Evolutionary conservation across 2,888 invertebrate genomes (phyloP), one percentile per base, ranked within the genome.

Genomic region (Cerceris rybyensis): DNA sequence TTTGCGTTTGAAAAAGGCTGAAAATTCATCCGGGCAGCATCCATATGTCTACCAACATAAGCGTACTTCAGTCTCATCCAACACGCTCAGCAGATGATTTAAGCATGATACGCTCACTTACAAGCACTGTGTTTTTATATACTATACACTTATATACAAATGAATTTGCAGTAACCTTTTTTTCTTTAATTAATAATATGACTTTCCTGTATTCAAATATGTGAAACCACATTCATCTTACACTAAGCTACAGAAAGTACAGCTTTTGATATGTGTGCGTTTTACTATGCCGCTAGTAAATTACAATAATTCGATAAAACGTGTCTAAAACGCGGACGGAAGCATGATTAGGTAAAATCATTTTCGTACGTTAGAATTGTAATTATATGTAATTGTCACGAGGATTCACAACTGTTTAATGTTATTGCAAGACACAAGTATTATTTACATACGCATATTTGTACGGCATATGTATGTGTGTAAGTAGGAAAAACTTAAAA

Each of bases 1-100:
- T 91, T 96, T 99, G 94, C 96, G 94, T 92, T 93, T 93, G 88
- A 93, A 92, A 92, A 92, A 92, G 88, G 93, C 92, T 91, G 93
- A 93, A 89, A 92, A 90, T 89, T 91, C 90, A 88, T 87, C 92
- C 93, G 93, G 93, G 93, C 93, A 91, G 92, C 93, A 93, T 93
- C 93, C 92, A 91, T 92, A 90, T 90, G 85, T 90, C 88, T 88
- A 87, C 85, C 91, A 92, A 84, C 90, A 88, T 90, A 92, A 89
- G 84, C 90, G 91, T 89, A 89, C 91, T 76, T 92, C 92, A 80
- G 88, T 89, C 79, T 91, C 91, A 89, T 92, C 92, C 88, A 91
- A 92, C 88, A 91, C 88, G 85, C 90, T 92, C 90, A 92, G 89
- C 92, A 92, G 91, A 91, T 91, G 87, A 89, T 86, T 86, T 87